Evolutionary conservation across 2,113 vertebrate species (phyloP).

Genomic region (Microcebus murinus): DNA sequence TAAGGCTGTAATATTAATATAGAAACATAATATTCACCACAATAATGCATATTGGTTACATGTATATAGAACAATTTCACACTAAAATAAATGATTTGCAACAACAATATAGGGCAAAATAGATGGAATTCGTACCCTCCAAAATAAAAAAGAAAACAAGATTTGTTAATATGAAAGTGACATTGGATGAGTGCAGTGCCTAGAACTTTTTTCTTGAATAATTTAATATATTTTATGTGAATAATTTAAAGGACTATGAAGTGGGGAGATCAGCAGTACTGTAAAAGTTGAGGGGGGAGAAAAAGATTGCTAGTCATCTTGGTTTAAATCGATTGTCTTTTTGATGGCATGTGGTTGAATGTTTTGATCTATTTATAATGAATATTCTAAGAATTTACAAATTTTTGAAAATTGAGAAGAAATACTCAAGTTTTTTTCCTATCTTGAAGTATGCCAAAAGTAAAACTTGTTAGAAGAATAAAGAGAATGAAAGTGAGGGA

Average conservation of each 20-base stretch:
- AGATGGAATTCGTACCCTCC: not conserved
- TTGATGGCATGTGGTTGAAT: conserved; percentile 73
- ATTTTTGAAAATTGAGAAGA: conserved; percentile 81
- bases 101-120: not conserved
- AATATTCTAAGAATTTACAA: conserved; percentile 82
- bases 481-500: conserved; percentile 66
- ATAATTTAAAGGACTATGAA: conserved; percentile 82
- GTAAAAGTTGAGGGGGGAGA: not conserved
- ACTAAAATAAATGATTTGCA: conserved; percentile 37
- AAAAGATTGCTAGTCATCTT: conserved; percentile 72
- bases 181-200: conserved; percentile 66
- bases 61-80: not conserved
- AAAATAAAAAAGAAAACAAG: conserved; percentile 46
- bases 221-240: conserved; percentile 82
- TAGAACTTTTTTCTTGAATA: conserved; percentile 81
- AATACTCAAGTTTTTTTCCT: conserved; percentile 66
- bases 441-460: conserved; percentile 67
- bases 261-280: conserved; percentile 78
- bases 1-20: not conserved
- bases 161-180: conserved; percentile 65
- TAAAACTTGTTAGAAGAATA: conserved; percentile 76
- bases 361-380: conserved; percentile 85
- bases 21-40: not conserved
- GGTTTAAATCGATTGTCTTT: conserved; percentile 82
- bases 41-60: not conserved